These are phyloP conservation scores for Nebria salina DNA, from an alignment of 2,888 invertebrate genomes.

Conservation along the genomic window DNA sequence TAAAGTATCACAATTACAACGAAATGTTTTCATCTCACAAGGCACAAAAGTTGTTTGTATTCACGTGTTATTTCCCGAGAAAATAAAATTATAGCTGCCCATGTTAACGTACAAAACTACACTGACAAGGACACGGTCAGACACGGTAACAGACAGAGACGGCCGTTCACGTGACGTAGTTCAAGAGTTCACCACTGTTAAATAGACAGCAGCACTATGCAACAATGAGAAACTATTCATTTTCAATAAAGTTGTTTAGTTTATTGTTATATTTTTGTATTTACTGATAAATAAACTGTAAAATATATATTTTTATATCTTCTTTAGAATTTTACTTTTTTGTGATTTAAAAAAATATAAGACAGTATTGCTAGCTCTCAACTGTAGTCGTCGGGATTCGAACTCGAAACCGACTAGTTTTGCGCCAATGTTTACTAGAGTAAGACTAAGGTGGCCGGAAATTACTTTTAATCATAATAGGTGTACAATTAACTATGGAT, in stretches of 20 bases:
- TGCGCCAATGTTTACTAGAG: too few species aligned
- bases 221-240: not conserved
- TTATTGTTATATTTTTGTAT: not conserved
- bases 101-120: constrained; percentile 17
- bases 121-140: constrained; percentile 33
- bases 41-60: constrained; percentile 23
- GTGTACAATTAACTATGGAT: too few species aligned
- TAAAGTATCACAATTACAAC: constrained; percentile 25
- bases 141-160: constrained; percentile 23
- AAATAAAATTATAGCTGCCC: constrained; percentile 27
- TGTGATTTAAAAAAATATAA: too few species aligned
- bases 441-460: too few species aligned
- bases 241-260: not conserved
- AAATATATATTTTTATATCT: too few species aligned
- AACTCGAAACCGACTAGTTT: too few species aligned
- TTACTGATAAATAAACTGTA: too few species aligned
- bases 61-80: constrained; percentile 24
- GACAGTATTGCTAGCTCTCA: too few species aligned
- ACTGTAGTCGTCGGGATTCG: too few species aligned
- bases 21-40: constrained; percentile 11
- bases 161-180: constrained; percentile 24
- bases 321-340: too few species aligned
- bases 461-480: too few species aligned
- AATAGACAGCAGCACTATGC: constrained; percentile 25
- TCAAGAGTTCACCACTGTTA: constrained; percentile 33